These are phyloP conservation scores for Holothuria scabra DNA, from an alignment of 53 echinoderm and acorn worm genomes.

Conservation along the genomic window DNA sequence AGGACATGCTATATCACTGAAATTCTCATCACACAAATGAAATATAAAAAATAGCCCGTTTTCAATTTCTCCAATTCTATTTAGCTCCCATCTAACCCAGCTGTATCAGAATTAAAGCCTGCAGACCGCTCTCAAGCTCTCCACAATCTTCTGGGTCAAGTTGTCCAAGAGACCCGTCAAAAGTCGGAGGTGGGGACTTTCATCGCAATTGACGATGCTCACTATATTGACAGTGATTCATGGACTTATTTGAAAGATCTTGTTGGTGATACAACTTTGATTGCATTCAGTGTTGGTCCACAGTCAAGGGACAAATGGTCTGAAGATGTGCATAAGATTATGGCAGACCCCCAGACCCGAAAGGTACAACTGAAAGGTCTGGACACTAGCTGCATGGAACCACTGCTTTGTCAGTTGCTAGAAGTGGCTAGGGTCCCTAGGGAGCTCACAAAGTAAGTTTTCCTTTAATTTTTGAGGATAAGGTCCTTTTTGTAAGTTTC, in stretches of 20 bases:
- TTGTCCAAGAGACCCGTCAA: slow-evolving; percentile 68
- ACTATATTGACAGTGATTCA: slow-evolving; percentile 91
- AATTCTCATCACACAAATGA: too few relatives aligned
- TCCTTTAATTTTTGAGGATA: too few relatives aligned
- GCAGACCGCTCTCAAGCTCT: slow-evolving; percentile 69
- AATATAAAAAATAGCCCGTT: too few relatives aligned
- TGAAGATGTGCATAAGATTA: slow-evolving; percentile 67
- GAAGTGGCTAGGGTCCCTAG: slow-evolving; percentile 82
- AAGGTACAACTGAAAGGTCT: slow-evolving; percentile 81
- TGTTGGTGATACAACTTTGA: slow-evolving; percentile 48
- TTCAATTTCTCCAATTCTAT: not conserved
- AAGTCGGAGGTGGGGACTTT: slow-evolving; percentile 70
- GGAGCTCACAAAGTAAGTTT: slow-evolving; percentile 85
- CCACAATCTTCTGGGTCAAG: slow-evolving; percentile 73
- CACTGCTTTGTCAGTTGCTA: slow-evolving; percentile 83
- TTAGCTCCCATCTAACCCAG: slow-evolving; percentile 71
- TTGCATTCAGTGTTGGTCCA: slow-evolving; percentile 36
- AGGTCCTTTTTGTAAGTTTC: not conserved
- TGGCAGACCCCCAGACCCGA: slow-evolving; percentile 56
- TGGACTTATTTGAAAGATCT: slow-evolving; percentile 83
- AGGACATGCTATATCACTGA: too few relatives aligned
- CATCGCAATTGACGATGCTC: slow-evolving; percentile 95
- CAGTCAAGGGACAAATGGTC: slow-evolving; percentile 23
- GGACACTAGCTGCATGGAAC: slow-evolving; percentile 85
- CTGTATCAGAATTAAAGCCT: slow-evolving; percentile 61